Base-by-base conservation (phyloP, 2,797 vertebrate genomes). In the Pangasius krempfi region DNA sequence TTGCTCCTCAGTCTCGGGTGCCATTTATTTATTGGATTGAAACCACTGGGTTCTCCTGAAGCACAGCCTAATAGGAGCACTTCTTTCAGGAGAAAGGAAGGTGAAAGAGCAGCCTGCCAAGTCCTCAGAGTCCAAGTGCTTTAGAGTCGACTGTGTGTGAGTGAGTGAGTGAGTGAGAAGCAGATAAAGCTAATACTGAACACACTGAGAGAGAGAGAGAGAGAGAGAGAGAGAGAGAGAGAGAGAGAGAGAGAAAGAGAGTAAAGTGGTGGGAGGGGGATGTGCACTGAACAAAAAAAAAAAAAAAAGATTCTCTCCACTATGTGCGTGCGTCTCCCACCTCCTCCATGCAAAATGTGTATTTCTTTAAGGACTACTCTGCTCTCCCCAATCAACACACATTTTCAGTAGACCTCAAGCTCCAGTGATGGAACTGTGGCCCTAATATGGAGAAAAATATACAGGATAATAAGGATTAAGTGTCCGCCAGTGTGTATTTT, bases 71-170 rank as follows among this genome's bases (percentile, higher is more conserved):
- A 84, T 60, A 44, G 7, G 72, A 68, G 70, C 44, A 37, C 33
- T 79, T 87, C 88, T 84, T 84, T 50, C 50, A 52, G 60, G 58
- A 66, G 87, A 62, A 37, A 76, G 52, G 91, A 92, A 91, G 91
- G 93, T 90, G 93, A 92, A 92, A 91, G 91, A 89, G 81, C 68
- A 90, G 92, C 92, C 88, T 89, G 91, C 93, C 92, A 93, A 95
- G 94, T 94, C 94, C 90, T 93, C 60, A 92, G 93, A 93, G 92
- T 95, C 94, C 93, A 93, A 94, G 94, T 89, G 86, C 88, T 80
- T 84, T 60, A 58, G 88, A 90, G 73, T 87, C 86, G 70, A 89
- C 87, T 56, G 90, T 81, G 84, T 40, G 25, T 78, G 70, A 86
- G 87, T 80, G 85, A 85, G 87, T 33, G 37, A 84, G 88, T 72